Evolutionary conservation across 2,113 vertebrate genomes (phyloP).

Genomic region (Platysteira castanea): DNA sequence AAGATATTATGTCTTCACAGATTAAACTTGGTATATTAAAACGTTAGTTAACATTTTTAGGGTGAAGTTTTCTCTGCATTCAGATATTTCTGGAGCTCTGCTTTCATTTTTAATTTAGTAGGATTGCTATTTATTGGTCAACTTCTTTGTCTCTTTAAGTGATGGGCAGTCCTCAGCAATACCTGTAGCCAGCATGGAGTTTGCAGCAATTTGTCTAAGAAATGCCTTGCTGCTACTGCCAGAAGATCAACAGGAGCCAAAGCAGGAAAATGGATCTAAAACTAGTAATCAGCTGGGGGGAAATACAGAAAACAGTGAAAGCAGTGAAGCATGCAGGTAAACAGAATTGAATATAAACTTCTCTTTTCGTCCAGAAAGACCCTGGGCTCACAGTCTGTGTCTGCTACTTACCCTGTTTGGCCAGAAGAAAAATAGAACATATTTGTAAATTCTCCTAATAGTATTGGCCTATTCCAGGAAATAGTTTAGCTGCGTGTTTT

Average conservation of each 20-base stretch:
- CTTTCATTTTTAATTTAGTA: background rate
- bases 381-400: background rate
- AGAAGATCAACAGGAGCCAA: conserved; percentile 86
- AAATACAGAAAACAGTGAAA: conserved; percentile 84
- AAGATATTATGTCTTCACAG: background rate
- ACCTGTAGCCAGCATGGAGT: conserved; percentile 98
- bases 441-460: background rate
- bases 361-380: background rate
- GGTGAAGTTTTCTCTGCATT: background rate
- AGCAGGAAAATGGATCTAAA: conserved; percentile 89
- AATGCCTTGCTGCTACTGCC: conserved; percentile 90
- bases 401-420: background rate
- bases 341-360: background rate
- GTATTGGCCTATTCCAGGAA: background rate
- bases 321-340: conserved; percentile 93
- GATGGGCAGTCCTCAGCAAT: conserved; percentile 97
- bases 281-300: conserved; percentile 82
- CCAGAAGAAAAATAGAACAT: background rate
- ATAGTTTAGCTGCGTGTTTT: background rate
- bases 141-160: conserved; percentile 66
- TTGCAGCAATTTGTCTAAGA: conserved; percentile 95
- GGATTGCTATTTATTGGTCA: background rate
- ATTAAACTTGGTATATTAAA: background rate
- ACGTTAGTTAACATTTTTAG: background rate
- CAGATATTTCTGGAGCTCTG: background rate